These are phyloP conservation scores for Atlantisia rogersi DNA, from an alignment of 2,113 vertebrate species.

Conservation along the genomic window DNA sequence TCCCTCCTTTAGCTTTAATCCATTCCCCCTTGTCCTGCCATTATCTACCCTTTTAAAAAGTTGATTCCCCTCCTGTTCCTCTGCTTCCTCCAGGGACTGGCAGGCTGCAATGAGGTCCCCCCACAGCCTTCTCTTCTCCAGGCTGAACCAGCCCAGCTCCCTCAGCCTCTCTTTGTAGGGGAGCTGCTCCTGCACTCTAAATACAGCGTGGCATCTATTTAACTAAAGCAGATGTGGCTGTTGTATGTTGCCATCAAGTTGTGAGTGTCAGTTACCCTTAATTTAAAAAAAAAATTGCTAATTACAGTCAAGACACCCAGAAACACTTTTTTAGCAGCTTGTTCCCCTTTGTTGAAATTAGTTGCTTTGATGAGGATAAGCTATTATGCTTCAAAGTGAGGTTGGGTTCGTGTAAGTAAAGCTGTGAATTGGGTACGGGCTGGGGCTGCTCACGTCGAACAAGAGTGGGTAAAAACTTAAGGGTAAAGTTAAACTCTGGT, in stretches of 20 bases:
- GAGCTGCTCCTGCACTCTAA: background rate
- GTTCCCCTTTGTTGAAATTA: background rate
- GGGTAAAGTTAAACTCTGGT: background rate
- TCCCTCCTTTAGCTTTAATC: no score
- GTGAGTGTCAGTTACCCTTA: background rate
- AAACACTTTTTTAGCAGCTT: background rate
- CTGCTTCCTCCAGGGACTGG: no score
- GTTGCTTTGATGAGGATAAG: constrained; percentile 11
- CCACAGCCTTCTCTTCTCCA: no score
- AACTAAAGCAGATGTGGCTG: background rate
- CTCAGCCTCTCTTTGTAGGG: no score
- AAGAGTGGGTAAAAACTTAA: background rate
- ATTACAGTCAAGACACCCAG: background rate
- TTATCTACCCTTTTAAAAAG: no score
- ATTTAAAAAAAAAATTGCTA: background rate
- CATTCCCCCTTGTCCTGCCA: no score
- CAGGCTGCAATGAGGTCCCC: no score
- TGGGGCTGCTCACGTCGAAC: accelerated
- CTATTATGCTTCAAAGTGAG: constrained; percentile 5
- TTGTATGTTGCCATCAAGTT: background rate
- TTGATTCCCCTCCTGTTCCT: no score
- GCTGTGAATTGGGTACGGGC: background rate
- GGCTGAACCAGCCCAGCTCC: no score
- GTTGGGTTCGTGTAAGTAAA: background rate
- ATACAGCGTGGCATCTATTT: accelerated